Evolutionary conservation across 2,113 vertebrate species (phyloP).

Genomic region (Pluvianellus socialis): DNA sequence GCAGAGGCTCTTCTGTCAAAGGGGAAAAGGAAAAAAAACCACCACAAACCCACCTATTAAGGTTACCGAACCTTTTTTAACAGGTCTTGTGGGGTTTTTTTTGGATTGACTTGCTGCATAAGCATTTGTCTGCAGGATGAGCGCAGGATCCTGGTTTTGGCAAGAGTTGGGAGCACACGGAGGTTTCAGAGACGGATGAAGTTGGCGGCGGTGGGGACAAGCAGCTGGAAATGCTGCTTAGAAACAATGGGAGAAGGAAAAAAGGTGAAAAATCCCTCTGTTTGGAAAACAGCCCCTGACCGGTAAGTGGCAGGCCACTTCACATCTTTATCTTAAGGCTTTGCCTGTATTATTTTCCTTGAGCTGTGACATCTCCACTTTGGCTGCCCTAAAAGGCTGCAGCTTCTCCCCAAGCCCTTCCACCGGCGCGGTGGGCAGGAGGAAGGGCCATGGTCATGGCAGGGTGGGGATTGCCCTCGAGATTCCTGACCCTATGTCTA

Average conservation of each 20-base stretch:
- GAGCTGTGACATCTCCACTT: not conserved
- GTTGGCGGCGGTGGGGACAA: not conserved
- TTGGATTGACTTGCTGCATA: not conserved
- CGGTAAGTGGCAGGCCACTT: not conserved
- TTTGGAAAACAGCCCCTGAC: not conserved
- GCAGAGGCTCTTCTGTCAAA: not conserved
- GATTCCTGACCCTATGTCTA: not conserved
- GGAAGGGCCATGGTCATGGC: not conserved
- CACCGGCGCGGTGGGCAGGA: not conserved
- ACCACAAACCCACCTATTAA: not conserved
- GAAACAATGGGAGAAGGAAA: not conserved
- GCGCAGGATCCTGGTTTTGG: not conserved
- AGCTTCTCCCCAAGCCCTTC: not conserved
- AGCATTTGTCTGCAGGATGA: not conserved
- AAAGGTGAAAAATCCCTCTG: not conserved
- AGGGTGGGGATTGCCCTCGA: not conserved
- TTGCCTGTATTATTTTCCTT: not conserved
- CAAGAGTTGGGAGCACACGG: not conserved
- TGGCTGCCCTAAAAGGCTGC: not conserved
- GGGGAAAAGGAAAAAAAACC: not conserved
- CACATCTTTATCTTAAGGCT: not conserved
- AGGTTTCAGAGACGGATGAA: not conserved
- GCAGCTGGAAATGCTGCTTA: not conserved
- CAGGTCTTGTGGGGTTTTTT: not conserved
- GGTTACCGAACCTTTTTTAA: not conserved